Conservation (phyloP, 2,888 invertebrate genomes). For the Brenthis daphne region DNA sequence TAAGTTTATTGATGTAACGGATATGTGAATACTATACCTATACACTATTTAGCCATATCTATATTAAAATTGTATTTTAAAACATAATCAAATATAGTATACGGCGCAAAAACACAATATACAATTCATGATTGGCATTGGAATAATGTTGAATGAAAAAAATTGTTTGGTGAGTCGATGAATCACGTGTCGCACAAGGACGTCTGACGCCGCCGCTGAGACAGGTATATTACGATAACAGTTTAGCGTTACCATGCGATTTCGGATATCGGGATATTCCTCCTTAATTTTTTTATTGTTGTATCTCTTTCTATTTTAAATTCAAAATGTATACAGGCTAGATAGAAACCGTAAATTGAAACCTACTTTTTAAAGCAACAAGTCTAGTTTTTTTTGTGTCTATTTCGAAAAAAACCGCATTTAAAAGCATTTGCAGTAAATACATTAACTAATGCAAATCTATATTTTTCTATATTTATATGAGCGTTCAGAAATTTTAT, state of each 20-base stretch:
- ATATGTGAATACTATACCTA: neutral
- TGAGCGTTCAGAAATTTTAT: too few relatives aligned
- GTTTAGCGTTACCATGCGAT: neutral
- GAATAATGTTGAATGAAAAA: slow-evolving; percentile 30
- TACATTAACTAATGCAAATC: too few relatives aligned
- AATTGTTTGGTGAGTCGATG: slow-evolving; percentile 27
- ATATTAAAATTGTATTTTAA: neutral
- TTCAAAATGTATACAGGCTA: too few relatives aligned
- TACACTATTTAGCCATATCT: too few relatives aligned
- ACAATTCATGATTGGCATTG: slow-evolving; percentile 14
- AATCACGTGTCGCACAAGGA: slow-evolving; percentile 32
- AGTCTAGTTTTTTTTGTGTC: too few relatives aligned
- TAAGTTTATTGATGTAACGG: too few relatives aligned
- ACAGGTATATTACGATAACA: slow-evolving; percentile 3
- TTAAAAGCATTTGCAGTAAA: too few relatives aligned
- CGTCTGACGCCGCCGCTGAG: slow-evolving; percentile 19
- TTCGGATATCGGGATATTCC: neutral
- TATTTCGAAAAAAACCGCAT: too few relatives aligned
- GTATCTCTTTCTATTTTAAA: neutral
- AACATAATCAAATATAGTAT: neutral
- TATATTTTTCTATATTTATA: too few relatives aligned
- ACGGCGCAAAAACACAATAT: neutral
- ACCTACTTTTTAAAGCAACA: too few relatives aligned
- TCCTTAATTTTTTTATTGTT: neutral
- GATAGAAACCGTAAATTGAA: too few relatives aligned